phyloP scores from a whole-genome alignment of 2,113 vertebrate species.

The Elaphurus davidianus region DNA sequence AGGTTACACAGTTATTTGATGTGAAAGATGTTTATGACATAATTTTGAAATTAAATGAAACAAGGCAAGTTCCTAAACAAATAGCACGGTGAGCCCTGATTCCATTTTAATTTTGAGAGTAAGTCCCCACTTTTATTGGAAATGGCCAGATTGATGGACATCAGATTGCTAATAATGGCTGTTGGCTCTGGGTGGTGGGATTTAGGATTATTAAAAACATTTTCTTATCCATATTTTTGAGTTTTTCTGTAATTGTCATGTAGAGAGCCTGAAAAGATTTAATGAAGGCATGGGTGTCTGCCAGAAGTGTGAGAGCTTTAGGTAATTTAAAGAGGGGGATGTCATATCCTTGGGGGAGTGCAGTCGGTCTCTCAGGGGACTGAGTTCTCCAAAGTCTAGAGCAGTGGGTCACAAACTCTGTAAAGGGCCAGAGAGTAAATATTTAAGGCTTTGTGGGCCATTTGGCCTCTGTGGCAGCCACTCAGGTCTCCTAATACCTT shows the following conservation, averaged over 20 bases:
- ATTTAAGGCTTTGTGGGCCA: neutral
- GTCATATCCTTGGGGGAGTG: neutral
- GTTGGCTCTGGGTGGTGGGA: neutral
- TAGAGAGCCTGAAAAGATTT: neutral
- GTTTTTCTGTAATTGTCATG: neutral
- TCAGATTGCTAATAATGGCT: neutral
- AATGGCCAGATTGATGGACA: neutral
- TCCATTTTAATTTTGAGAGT: neutral
- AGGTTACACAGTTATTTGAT: neutral
- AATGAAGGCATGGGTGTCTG: rapidly evolving
- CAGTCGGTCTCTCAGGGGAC: neutral
- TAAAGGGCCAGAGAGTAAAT: neutral
- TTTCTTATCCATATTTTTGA: neutral
- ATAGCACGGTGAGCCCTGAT: neutral
- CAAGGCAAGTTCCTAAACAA: neutral
- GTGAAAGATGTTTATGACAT: neutral
- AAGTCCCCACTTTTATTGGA: neutral
- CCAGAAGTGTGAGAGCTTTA: neutral
- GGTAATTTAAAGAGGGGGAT: neutral
- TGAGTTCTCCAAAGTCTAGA: rapidly evolving
- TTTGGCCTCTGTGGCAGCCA: neutral
- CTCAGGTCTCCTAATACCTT: neutral
- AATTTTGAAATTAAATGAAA: neutral
- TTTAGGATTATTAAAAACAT: neutral
- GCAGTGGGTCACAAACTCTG: neutral